Conservation (phyloP, 1,140 invertebrate species). For the Solen grandis region DNA sequence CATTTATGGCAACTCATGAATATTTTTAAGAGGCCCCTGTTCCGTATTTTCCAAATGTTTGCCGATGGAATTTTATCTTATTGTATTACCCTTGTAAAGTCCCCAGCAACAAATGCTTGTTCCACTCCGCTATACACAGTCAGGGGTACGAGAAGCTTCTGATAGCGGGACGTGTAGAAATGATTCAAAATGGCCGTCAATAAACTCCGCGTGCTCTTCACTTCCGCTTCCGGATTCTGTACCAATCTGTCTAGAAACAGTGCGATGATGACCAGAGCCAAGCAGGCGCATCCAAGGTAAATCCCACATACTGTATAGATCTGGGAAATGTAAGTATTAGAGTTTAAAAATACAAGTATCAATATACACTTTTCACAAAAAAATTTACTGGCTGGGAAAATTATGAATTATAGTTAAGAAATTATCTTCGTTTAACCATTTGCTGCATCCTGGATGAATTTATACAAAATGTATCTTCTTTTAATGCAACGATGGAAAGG, state of each 20-base stretch:
- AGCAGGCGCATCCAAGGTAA: conserved; percentile 91
- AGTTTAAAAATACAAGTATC: too few relatives aligned
- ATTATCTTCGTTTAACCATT: too few relatives aligned
- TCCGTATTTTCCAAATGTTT: too few relatives aligned
- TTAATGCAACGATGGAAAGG: too few relatives aligned
- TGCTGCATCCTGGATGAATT: too few relatives aligned
- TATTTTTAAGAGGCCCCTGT: too few relatives aligned
- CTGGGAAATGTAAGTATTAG: conserved; percentile 51
- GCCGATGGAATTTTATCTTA: too few relatives aligned
- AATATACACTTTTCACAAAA: too few relatives aligned
- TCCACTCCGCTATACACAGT: conserved; percentile 98
- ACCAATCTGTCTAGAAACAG: conserved; percentile 88
- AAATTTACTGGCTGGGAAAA: too few relatives aligned
- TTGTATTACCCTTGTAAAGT: conserved; percentile 93
- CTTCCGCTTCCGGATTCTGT: background rate
- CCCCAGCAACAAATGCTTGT: conserved; percentile 96
- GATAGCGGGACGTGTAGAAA: conserved; percentile 87
- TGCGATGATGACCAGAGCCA: conserved; percentile 91
- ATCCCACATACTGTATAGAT: conserved; percentile 89
- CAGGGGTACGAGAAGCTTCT: conserved; percentile 94
- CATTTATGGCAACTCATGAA: too few relatives aligned
- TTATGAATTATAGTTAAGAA: too few relatives aligned
- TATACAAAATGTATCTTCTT: too few relatives aligned
- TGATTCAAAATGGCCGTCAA: conserved; percentile 93
- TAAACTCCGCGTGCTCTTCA: conserved; percentile 83